Evolutionary conservation across 2,888 invertebrate species (phyloP), one percentile per base, ranked within the genome.

Genomic region (Resseliella maxima): DNA sequence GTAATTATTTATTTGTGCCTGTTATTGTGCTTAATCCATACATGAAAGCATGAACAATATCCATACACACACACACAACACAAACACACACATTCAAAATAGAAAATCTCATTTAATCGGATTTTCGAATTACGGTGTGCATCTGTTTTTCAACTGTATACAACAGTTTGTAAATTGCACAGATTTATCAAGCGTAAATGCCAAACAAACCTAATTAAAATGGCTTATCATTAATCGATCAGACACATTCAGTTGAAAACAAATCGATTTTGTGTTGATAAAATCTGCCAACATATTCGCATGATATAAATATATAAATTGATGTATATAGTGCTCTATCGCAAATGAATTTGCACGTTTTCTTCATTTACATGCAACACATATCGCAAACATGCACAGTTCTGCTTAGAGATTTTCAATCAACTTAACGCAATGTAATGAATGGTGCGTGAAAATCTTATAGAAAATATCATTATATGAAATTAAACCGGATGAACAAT

Each of bases 151-250:
- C 15, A 35, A 31, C 0, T 31, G 31, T 12, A 3, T 10, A 50
- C 27, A 15, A 72, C 3, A 1, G 15, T 24, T 31, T 18, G 31
- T 31, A 31, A 18, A 8, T 50, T 50, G 18, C 18, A 50, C 18
- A 50, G 8, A 31, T n/a, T 18, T 31, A 72, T 72, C 35, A 31
- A 35, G 31, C 24, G 59, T 59, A 59, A 59, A 59, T 59, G 24
- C 2, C 59, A 59, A 59, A 59, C 24, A 24, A 59, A 35, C 72
- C 35, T n/a, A 72, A 72, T 72, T 72, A 72, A 72, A 72, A 27
- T 15, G 72, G 72, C 72, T 72, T 72, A 72, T 72, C 72, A 72
- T 3, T 18, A 72, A 72, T 35, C 72, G 31, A 72, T 31, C 72
- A 18, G 31, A 72, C 15, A 72, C 27, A 72, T 72, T 72, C 5